A percentile compares a stretch with the other conserved stretches of the same genome.
Evolutionary conservation across 2,888 invertebrate species (phyloP).

Genomic region (Pristionchus japonicus): DNA sequence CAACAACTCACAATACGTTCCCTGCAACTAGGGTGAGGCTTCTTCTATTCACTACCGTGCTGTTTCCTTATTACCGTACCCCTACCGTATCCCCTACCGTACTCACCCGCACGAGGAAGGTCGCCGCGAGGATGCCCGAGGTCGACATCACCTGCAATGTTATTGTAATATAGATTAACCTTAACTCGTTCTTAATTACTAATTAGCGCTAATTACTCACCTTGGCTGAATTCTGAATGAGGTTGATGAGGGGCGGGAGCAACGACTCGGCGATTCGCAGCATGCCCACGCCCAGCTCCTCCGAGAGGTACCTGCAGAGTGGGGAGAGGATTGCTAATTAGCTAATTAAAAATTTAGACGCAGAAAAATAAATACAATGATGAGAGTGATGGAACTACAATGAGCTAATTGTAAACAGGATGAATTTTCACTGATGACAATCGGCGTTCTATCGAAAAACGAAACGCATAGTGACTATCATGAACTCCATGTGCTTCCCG

Average conservation of each 20-base stretch:
- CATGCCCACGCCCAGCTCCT: constrained; percentile 86
- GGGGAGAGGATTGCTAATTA: too few species aligned
- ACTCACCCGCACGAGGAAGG: constrained; percentile 57
- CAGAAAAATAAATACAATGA: too few species aligned
- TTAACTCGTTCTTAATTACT: neutral
- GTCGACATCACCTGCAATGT: constrained; percentile 50
- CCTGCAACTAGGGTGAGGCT: too few species aligned
- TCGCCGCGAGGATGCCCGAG: constrained; percentile 51
- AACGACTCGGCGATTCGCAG: constrained; percentile 89
- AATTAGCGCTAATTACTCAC: constrained; percentile 77
- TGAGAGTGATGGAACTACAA: too few species aligned
- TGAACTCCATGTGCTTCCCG: too few species aligned
- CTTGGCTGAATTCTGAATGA: constrained; percentile 96
- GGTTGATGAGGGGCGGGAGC: constrained; percentile 87
- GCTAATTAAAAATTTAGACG: too few species aligned
- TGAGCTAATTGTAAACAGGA: too few species aligned
- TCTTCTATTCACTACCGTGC: neutral
- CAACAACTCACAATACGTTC: too few species aligned
- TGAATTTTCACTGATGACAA: too few species aligned
- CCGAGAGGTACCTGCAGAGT: constrained; percentile 82
- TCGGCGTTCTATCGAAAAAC: too few species aligned
- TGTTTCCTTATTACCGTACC: neutral
- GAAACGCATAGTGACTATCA: too few species aligned
- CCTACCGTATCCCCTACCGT: neutral
- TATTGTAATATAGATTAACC: neutral